Evolutionary conservation across 2,888 invertebrate genomes (phyloP), one percentile per base, ranked within the genome.

Genomic region (Ennomos fuscantarius): DNA sequence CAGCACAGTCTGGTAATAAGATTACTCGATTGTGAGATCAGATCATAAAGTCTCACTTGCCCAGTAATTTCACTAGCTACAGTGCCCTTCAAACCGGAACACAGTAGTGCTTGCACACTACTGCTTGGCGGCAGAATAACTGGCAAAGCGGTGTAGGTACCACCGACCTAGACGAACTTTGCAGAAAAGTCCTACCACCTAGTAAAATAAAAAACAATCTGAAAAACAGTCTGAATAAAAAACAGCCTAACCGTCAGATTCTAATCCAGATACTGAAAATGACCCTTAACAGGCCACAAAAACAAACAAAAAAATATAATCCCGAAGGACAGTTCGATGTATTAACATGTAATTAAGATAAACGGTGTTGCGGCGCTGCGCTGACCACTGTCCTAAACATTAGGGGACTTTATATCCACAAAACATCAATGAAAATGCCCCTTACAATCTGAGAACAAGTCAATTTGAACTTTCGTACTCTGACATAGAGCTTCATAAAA

Each of bases 261-360:
- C 75, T 67, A 73, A 81, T 78, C 76, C 69, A 79, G 81, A 84
- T 84, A 84, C 66, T 67, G 63, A 71, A 78, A 81, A 83, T 77
- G 76, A 79, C 74, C 76, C 74, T 76, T 77, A 77, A 77, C 64
- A 74, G 77, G 74, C 71, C 69, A 57, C 71, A 46, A 45, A 63
- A 47, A 70, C 40, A 58, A 36, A 78, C 76, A 75, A 76, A 76
- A 76, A 76, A 76, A 72, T 68, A 71, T 68, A 71, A 76, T 75
- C 79, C 79, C 53, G 33, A 37, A 40, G 56, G 52, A 57, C 57
- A 53, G 37, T 55, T 55, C 62, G 60, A 64, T 70, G 69, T 83
- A 81, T 84, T 82, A 83, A 79, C 84, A 82, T 85, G 86, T 82
- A 85, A 85, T 87, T 88, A 79, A 79, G 80, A 83, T 87, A 86